Base-by-base conservation (phyloP, 2,888 invertebrate species). In the Terebella lapidaria region DNA sequence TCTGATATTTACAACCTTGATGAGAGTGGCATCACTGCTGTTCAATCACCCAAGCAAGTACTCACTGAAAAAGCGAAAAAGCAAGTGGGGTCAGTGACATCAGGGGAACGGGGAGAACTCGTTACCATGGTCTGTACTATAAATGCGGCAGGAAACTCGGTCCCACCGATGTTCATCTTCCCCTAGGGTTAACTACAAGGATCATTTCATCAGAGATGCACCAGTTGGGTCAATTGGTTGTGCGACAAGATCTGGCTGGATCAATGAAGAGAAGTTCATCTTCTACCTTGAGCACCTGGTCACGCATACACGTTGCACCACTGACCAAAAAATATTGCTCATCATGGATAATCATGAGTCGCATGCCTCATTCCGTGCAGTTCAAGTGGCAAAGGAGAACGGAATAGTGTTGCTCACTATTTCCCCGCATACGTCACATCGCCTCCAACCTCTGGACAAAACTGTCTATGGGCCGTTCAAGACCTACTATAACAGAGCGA, bases 351-450 rank as follows among this genome's bases (percentile, higher is more conserved):
- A 75, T 56, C 74, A 76, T 58, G 55, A 63, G 27, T 67, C 70
- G 5, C 75, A 76, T 61, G 58, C 73, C 4, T 55, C 63, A 26
- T 62, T 69, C 29, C 58, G 65, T 5, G 61, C 58, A 10, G 53
- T 81, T 67, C 61, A 73, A 71, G 66, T 66, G 65, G 66, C 75
- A 71, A 64, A 75, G 67, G 71, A 72, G 30, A 70, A 72, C 67
- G 77, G 80, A 15, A 74, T 82, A 29, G 70, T 74, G 51, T 62
- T 81, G 55, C 67, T 81, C 42, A 76, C 79, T 3, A 71, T 80
- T 51, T 78, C 75, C 27, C 80, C 77, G n/a, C 79, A 81, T 66
- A 74, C 76, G 4, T 25, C 25, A 5, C 27, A 53, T 26, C 22
- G 26, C 18, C 27, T 53, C 10, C 53, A 53, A 20, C 27, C 53